A percentile compares a stretch with the other conserved stretches of the same genome.
Conservation (phyloP, 2,797 vertebrate genomes). For the Coluber constrictor region DNA sequence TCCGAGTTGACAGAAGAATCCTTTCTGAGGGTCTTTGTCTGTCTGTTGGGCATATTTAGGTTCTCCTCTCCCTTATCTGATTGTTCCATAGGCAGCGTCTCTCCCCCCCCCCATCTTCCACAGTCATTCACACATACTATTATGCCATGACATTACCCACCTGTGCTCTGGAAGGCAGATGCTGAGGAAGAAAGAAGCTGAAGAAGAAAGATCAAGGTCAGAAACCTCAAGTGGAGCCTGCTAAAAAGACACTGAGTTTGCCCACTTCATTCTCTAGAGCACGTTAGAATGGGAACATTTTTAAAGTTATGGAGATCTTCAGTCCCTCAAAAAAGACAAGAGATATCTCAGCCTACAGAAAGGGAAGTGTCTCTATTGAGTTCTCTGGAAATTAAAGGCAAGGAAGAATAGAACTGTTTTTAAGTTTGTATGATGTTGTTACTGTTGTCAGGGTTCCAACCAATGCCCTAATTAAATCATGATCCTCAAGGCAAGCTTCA, state of each 20-base stretch:
- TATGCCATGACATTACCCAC: not conserved
- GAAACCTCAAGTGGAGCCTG: not conserved
- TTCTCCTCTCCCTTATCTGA: not conserved
- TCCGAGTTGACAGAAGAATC: too few relatives aligned
- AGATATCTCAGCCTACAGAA: not conserved
- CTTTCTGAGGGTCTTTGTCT: not conserved
- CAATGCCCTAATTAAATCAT: too few relatives aligned
- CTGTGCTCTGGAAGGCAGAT: not conserved
- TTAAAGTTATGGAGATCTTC: not conserved
- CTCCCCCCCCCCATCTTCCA: too few relatives aligned
- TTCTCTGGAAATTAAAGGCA: not conserved
- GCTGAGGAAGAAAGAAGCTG: not conserved
- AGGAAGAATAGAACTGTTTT: not conserved
- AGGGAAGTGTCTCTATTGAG: not conserved
- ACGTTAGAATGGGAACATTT: not conserved
- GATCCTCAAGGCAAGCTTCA: too few relatives aligned
- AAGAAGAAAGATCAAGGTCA: not conserved
- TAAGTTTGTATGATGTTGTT: not conserved
- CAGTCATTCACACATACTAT: too few relatives aligned
- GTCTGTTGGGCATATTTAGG: not conserved
- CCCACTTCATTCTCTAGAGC: not conserved
- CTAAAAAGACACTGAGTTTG: not conserved
- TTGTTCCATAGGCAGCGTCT: not conserved
- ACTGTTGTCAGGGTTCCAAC: too few relatives aligned
- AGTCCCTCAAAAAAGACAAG: not conserved